Conservation (phyloP, 2,888 invertebrate species). For the Temnothorax unifasciatus region DNA sequence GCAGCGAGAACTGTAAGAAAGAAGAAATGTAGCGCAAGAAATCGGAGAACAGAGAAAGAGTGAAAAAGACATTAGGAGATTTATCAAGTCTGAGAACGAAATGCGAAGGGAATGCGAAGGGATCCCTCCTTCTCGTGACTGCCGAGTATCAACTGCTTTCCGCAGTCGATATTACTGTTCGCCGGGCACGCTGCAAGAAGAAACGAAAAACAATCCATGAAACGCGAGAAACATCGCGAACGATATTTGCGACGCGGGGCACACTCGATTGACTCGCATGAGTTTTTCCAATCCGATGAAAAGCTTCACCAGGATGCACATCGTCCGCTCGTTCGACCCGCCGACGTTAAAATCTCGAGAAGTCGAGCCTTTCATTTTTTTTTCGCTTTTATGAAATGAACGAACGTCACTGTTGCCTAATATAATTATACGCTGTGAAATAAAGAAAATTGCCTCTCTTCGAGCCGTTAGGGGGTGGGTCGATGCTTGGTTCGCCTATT, state of each 20-base stretch:
- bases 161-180: conserved; percentile 76
- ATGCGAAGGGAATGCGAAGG: conserved; percentile 62
- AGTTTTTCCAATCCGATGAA: conserved; percentile 63
- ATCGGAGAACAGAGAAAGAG: conserved; percentile 55
- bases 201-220: conserved; percentile 70
- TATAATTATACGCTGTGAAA: conserved; percentile 59
- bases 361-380: conserved; percentile 13
- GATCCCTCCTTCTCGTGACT: conserved; percentile 40
- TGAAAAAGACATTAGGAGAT: conserved; percentile 65
- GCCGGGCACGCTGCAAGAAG: conserved; percentile 62
- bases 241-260: conserved; percentile 64
- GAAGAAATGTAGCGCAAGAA: conserved; percentile 62
- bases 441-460: conserved; percentile 62
- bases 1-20: conserved; percentile 52
- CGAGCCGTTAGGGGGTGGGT: conserved; percentile 10
- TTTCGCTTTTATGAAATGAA: conserved; percentile 42
- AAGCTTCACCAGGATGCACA: conserved; percentile 50
- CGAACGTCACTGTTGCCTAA: conserved; percentile 45
- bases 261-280: conserved; percentile 45
- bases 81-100: conserved; percentile 71
- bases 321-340: conserved; percentile 52
- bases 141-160: conserved; percentile 55
- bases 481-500: conserved; percentile 30
- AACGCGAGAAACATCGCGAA: conserved; percentile 47
- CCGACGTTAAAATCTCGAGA: conserved; percentile 53